Evolutionary conservation across 35 echinoderm and acorn worm genomes (phyloP).

Genomic region (Hemicentrotus pulcherrimus): DNA sequence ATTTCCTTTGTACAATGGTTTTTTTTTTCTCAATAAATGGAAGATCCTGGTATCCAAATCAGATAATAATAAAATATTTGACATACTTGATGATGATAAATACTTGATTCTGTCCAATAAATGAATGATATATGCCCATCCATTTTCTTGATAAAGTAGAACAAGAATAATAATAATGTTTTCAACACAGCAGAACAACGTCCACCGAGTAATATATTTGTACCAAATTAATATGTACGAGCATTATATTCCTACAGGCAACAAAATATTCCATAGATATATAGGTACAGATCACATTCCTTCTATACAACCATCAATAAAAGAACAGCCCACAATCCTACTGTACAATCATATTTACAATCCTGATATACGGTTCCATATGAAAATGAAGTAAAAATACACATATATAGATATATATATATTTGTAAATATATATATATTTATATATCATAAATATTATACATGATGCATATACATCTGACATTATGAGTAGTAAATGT

Average conservation of each 20-base stretch:
- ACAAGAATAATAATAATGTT: constrained; percentile 1
- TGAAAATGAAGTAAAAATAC: constrained; percentile 47
- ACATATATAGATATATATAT: constrained; percentile 29
- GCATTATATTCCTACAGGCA: constrained; percentile 27
- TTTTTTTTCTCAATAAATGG: constrained; percentile 37
- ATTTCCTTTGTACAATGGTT: constrained; percentile 29
- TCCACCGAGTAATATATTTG: background rate
- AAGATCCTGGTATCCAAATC: constrained; percentile 31
- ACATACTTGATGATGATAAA: constrained; percentile 48
- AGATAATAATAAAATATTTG: constrained; percentile 49
- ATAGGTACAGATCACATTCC: constrained; percentile 1
- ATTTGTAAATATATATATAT: constrained; percentile 6
- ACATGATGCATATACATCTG: background rate
- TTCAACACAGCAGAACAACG: background rate
- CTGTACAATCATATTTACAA: constrained; percentile 42
- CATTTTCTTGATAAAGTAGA: background rate
- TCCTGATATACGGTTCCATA: constrained; percentile 32
- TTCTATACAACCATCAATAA: background rate
- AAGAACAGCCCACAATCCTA: constrained; percentile 15
- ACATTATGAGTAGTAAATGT: background rate
- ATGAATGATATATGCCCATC: constrained; percentile 24
- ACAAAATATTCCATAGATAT: constrained; percentile 27
- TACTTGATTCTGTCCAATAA: constrained; percentile 28
- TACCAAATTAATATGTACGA: constrained; percentile 35
- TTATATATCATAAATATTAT: background rate